A percentile compares a stretch with the other conserved stretches of the same genome.
phyloP scores from a whole-genome alignment of 2,888 invertebrate genomes.

The Suillia variegata region DNA sequence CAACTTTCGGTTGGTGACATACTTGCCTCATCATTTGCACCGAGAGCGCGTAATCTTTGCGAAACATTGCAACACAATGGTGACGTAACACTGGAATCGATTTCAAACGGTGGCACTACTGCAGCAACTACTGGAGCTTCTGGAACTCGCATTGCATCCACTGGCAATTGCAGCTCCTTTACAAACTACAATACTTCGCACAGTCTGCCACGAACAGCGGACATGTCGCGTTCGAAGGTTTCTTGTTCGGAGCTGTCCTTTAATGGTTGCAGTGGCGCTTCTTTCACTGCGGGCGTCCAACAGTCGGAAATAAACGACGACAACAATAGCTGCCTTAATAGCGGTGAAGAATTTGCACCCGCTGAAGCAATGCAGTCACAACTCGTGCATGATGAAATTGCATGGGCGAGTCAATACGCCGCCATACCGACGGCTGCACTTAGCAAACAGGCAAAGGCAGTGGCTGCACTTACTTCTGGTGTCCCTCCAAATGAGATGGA shows the following conservation, averaged over 20 bases:
- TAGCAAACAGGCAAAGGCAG: slow-evolving; percentile 45
- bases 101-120: not conserved
- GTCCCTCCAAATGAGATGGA: slow-evolving; percentile 22
- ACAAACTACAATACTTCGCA: slow-evolving; percentile 35
- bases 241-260: slow-evolving; percentile 35
- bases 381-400: slow-evolving; percentile 51
- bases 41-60: slow-evolving; percentile 49
- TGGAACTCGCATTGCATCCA: slow-evolving; percentile 1
- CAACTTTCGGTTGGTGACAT: slow-evolving; percentile 54
- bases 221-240: slow-evolving; percentile 42
- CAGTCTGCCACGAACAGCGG: slow-evolving; percentile 54
- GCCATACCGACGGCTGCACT: slow-evolving; percentile 51
- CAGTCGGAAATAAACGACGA: slow-evolving; percentile 33
- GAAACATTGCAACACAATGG: slow-evolving; percentile 34
- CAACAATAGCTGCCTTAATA: slow-evolving; percentile 18
- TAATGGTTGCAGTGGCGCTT: slow-evolving; percentile 39
- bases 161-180: slow-evolving; percentile 20
- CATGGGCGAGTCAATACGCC: slow-evolving; percentile 57
- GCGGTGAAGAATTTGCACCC: slow-evolving; percentile 46
- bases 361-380: slow-evolving; percentile 57
- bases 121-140: not conserved
- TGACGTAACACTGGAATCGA: not conserved
- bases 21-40: slow-evolving; percentile 52
- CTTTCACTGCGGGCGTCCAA: slow-evolving; percentile 29
- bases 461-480: slow-evolving; percentile 12